Evolutionary conservation across 2,113 vertebrate species (phyloP).

Genomic region (western clawed frog (Xenopus tropicalis)): UCB_Xtro_10.0 CM004451.2:39175001-39175500

Average conservation of each 20-base stretch:
- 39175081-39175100: no score
- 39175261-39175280: slow-evolving; percentile 69
- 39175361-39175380: slow-evolving; percentile 69
- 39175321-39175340: slow-evolving; percentile 75
- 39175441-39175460: slow-evolving; percentile 44
- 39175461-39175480: slow-evolving; percentile 50
- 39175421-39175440: slow-evolving; percentile 57
- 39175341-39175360: slow-evolving; percentile 70
- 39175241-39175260: slow-evolving; percentile 55
- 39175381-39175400: slow-evolving; percentile 66
- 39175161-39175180: no score
- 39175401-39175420: slow-evolving; percentile 61
- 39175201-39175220: no score
- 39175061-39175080: no score
- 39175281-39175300: slow-evolving; percentile 67
- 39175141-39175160: no score
- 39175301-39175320: slow-evolving; percentile 69
- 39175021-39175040: no score
- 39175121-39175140: no score
- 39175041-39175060: no score
- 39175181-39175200: no score
- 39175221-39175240: no score
- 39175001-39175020: no score
- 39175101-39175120: no score
- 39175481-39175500: slow-evolving; percentile 53